phyloP scores from a whole-genome alignment of 2,797 vertebrate species.

The Malurus splendens region DNA sequence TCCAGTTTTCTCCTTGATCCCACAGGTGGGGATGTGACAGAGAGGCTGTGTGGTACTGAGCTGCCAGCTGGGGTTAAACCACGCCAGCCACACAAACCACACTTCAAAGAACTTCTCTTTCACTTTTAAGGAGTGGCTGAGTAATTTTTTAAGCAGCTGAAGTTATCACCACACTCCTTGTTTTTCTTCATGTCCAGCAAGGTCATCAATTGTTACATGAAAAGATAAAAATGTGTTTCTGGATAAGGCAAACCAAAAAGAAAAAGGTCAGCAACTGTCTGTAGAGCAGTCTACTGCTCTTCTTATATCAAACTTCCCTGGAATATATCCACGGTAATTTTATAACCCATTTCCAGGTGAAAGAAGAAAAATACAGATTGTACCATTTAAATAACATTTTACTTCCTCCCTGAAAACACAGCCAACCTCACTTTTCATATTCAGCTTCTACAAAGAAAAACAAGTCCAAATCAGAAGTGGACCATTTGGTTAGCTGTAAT shows the following conservation, averaged over 20 bases:
- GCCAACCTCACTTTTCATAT: not conserved
- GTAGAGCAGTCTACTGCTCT: not conserved
- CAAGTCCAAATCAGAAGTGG: not conserved
- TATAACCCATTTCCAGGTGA: not conserved
- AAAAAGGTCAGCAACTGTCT: not conserved
- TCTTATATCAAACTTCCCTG: not conserved
- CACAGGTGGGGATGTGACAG: not conserved
- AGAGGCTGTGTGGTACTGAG: not conserved
- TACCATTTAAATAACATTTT: not conserved
- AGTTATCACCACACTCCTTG: not conserved
- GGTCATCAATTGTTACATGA: not conserved
- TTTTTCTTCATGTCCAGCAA: not conserved
- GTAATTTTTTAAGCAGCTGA: not conserved
- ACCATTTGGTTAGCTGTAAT: conserved; percentile 15
- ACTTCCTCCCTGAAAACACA: not conserved
- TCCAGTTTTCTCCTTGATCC: not conserved
- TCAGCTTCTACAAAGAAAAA: not conserved
- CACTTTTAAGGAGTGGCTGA: not conserved
- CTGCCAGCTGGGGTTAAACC: not conserved
- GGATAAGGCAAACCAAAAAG: not conserved
- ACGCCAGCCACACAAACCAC: not conserved
- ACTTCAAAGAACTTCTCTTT: not conserved
- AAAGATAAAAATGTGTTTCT: not conserved
- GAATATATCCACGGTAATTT: not conserved
- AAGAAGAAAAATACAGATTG: not conserved